phyloP scores from a whole-genome alignment of 1,140 invertebrate species.

The Leucophenga varia region DNA sequence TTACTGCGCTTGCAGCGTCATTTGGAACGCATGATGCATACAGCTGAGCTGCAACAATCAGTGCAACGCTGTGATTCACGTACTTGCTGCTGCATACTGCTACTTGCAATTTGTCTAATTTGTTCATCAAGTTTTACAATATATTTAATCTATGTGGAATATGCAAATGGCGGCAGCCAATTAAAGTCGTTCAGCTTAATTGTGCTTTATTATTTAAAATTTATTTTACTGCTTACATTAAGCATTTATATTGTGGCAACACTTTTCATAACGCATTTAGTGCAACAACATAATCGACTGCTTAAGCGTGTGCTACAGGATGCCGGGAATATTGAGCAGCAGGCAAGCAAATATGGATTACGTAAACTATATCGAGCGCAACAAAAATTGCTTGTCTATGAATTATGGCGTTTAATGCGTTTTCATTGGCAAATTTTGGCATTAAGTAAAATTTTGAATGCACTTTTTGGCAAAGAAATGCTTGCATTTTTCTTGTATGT shows the following conservation, averaged over 20 bases:
- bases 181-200: conserved; percentile 1
- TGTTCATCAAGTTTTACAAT: too few relatives aligned
- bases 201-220: conserved; percentile 18
- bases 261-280: conserved; percentile 27
- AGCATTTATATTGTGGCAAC: conserved; percentile 21
- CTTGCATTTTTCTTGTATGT: conserved; percentile 21
- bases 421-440: conserved; percentile 19
- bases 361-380: conserved; percentile 9
- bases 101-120: too few relatives aligned
- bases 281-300: conserved; percentile 25
- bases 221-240: conserved; percentile 26
- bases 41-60: too few relatives aligned
- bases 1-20: too few relatives aligned
- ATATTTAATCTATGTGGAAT: too few relatives aligned
- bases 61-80: too few relatives aligned
- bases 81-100: too few relatives aligned
- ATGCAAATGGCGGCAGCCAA: too few relatives aligned
- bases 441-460: conserved; percentile 13
- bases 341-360: not conserved
- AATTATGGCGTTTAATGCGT: conserved; percentile 25
- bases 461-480: conserved; percentile 19
- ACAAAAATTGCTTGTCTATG: conserved; percentile 27
- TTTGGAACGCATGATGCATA: too few relatives aligned
- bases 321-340: conserved; percentile 1
- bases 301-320: conserved; percentile 21